Evolutionary conservation across 2,113 vertebrate species (phyloP).

Genomic region (Sciurus niger): DNA sequence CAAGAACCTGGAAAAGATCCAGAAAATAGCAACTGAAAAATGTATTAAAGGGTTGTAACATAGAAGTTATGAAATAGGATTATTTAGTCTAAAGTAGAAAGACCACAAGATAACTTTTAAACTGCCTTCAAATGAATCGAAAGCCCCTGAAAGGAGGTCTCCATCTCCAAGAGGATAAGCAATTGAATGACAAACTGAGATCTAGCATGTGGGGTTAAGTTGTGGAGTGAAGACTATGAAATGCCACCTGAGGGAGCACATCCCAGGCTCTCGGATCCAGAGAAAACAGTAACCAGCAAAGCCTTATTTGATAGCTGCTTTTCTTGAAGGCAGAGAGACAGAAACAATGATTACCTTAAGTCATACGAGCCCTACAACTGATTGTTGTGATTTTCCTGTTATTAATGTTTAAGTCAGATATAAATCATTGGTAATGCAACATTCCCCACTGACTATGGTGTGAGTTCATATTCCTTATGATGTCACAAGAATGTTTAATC

Average conservation of each 20-base stretch:
- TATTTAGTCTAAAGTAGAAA: constrained; percentile 38
- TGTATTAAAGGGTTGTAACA: constrained; percentile 33
- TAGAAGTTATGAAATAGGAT: constrained; percentile 40
- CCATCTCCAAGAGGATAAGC: background rate
- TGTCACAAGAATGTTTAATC: background rate
- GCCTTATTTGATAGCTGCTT: background rate
- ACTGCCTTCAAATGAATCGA: constrained; percentile 37
- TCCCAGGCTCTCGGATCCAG: background rate
- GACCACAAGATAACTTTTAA: constrained; percentile 55
- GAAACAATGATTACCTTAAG: background rate
- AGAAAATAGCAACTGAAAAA: constrained; percentile 66
- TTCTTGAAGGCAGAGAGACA: background rate
- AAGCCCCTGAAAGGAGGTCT: constrained; percentile 29
- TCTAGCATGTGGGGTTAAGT: background rate
- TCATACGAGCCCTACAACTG: background rate
- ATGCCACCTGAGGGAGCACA: background rate
- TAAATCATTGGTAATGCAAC: background rate
- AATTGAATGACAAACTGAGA: constrained; percentile 21
- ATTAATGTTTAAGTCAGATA: background rate
- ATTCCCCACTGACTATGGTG: background rate
- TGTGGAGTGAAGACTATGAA: background rate
- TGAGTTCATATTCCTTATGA: background rate
- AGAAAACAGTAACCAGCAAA: background rate
- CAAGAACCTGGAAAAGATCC: constrained; percentile 55
- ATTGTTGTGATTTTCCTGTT: background rate